Evolutionary conservation across 2,888 invertebrate genomes (phyloP).

Genomic region (Thecophora atra): DNA sequence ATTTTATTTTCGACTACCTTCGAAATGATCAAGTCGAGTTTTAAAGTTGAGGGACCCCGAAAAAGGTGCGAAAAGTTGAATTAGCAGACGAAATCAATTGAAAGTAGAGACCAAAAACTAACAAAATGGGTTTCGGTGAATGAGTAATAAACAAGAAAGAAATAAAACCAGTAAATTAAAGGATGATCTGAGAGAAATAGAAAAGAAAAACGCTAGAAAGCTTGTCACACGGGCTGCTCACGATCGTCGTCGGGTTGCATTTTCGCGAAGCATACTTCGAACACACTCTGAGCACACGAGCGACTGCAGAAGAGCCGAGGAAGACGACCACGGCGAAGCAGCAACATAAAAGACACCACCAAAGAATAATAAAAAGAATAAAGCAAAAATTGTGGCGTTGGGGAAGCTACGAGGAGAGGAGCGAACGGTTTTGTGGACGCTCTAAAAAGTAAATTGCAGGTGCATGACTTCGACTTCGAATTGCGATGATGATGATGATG

Average conservation of each 20-base stretch:
- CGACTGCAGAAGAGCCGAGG: constrained; percentile 10
- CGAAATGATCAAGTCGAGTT: too few relatives aligned
- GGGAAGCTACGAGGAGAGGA: constrained; percentile 19
- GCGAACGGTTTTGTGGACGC: constrained; percentile 44
- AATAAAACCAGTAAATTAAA: constrained; percentile 20
- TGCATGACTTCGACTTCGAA: constrained; percentile 58
- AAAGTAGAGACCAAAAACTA: constrained; percentile 32
- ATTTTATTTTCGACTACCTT: too few relatives aligned
- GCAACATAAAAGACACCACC: constrained; percentile 24
- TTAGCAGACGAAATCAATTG: background rate
- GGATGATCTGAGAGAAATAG: background rate
- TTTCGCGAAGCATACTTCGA: constrained; percentile 46
- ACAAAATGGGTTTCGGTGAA: constrained; percentile 28
- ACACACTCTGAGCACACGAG: constrained; percentile 48
- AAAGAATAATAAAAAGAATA: constrained; percentile 27
- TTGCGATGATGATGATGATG: constrained; percentile 16
- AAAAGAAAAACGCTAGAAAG: constrained; percentile 43
- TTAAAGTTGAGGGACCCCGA: constrained; percentile 7
- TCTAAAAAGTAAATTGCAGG: constrained; percentile 66
- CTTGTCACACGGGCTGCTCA: constrained; percentile 53
- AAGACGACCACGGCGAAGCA: constrained; percentile 17
- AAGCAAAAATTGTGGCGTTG: constrained; percentile 41
- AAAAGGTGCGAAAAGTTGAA: constrained; percentile 6
- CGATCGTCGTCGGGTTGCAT: constrained; percentile 42
- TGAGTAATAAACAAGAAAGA: constrained; percentile 18